Evolutionary conservation across 2,113 vertebrate genomes (phyloP), one percentile per base, ranked within the genome.

Genomic region (Lipophrys pholis): DNA sequence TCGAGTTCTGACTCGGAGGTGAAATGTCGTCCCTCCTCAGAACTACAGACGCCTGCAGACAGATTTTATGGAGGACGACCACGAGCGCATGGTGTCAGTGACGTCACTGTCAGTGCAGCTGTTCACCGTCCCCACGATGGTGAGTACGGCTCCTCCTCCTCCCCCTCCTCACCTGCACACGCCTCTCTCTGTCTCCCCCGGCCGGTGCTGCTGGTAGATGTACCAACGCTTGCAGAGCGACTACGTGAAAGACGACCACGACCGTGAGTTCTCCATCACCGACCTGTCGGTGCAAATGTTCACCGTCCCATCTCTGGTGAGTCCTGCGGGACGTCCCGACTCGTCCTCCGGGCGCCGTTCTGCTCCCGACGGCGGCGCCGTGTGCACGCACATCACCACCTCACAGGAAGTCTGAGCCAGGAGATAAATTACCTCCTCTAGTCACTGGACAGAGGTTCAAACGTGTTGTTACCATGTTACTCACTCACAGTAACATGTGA

Each of bases 21-120:
- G 94, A 95, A 49, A 95, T 95, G 88, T 97, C 93, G 52, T 69
- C 73, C 76, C 52, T 92, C 94, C 94, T 92, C 95, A 98, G 97
- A 99, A 96, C 95, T 99, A 98, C 95, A 95, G 95, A 95, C 95
- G 96, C 88, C 96, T 99, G 90, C 97, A 99, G 96, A 99, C 95
- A 95, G 97, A 98, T 95, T 99, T 98, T 95, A 96, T 99, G 97
- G 97, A 99, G 92, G 97, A 99, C 86, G 97, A 99, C 94, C 97
- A 99, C 87, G 97, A 99, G 88, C 95, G 97, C 87, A 94, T 96
- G 94, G 96, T 99, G 91, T 99, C 97, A 90, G 96, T 98, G 95
- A 96, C 96, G 83, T 97, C 96, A 90, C 95, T 99, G 91, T 99
- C 97, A 91, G 97, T 99, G 81, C 97, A 99, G 94, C 95, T 99